phyloP scores from a whole-genome alignment of 2,113 vertebrate species.

The Plecotus auritus region DNA sequence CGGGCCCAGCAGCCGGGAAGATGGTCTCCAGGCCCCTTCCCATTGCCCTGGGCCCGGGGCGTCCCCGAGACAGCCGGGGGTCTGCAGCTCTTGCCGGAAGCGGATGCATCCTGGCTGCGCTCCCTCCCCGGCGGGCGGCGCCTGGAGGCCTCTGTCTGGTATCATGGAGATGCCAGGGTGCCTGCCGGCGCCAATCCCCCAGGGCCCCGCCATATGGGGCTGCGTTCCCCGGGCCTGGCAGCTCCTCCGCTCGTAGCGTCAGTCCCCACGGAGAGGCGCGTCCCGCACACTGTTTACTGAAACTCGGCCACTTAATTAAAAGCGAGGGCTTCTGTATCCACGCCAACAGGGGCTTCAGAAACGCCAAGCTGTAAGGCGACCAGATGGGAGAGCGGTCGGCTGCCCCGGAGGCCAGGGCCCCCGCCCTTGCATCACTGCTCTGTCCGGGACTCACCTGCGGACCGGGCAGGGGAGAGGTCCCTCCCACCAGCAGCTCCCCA shows the following conservation, averaged over 20 bases:
- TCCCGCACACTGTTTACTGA: slow-evolving; percentile 56
- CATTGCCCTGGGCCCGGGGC: fast-evolving
- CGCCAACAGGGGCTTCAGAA: slow-evolving; percentile 33
- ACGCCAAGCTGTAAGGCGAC: neutral
- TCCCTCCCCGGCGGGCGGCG: neutral
- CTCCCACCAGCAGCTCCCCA: neutral
- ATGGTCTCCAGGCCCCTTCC: neutral
- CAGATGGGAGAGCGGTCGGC: slow-evolving; percentile 20
- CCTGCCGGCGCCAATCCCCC: neutral
- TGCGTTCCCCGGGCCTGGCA: slow-evolving; percentile 15
- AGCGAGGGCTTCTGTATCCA: slow-evolving; percentile 55
- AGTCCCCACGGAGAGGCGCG: slow-evolving; percentile 40
- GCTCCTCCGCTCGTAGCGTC: neutral
- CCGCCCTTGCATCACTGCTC: neutral
- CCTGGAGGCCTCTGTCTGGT: slow-evolving; percentile 14
- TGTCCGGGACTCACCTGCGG: neutral
- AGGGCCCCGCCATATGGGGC: slow-evolving; percentile 35
- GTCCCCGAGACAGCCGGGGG: neutral
- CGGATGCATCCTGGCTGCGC: neutral
- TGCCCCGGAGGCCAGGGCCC: neutral
- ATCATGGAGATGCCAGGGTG: neutral
- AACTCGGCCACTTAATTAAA: slow-evolving; percentile 66
- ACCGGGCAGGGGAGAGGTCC: fast-evolving
- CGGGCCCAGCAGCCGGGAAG: neutral
- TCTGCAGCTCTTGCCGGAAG: neutral